Evolutionary conservation across 2,888 invertebrate genomes (phyloP), one percentile per base, ranked within the genome.

Genomic region (Caenorhabditis japonica): DNA sequence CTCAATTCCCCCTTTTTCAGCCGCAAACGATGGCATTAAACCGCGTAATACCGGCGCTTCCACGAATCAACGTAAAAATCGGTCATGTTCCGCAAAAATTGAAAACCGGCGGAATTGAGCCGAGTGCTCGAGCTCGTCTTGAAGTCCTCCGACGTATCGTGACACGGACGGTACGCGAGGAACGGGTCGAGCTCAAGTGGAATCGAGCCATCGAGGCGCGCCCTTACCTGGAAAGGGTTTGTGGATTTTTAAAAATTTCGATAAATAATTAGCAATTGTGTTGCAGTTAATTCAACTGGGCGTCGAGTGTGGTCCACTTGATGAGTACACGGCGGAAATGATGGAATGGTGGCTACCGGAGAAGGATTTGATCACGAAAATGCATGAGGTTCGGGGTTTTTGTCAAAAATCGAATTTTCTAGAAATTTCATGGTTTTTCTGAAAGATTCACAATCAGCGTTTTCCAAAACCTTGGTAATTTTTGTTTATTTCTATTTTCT

Each of bases 301-400:
- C 15, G 75, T 86, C 25, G 76, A 82, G 52, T 64, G 84, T 13
- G 86, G 84, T 8, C 62, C 69, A 10, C 60, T 79, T 15, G 85
- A 87, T 58, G 82, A 80, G 21, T 85, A 86, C 68, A 87, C 86
- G 5, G 66, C 68, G 12, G 83, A 86, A 56, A 87, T 87, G 86
- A 77, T 82, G 71, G 76, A 84, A 23, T 86, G 86, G 86, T 86
- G 86, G 86, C 73, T 86, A 30, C 75, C 81, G 23, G 86, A 86
- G 44, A 75, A 77, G 23, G 82, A 79, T 62, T 60, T 82, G 41
- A 77, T 77, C 41, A 58, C 58, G 23, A 82, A 82, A 52, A 75
- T 82, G 75, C 69, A 77, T 44, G 79, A 82, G 61, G 82, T 80
- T 27, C 5, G 17, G 21, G 27, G 39, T n/a, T 44, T 23, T 15